phyloP scores from a whole-genome alignment of 2,113 vertebrate genomes.

The Eurystomus gularis region DNA sequence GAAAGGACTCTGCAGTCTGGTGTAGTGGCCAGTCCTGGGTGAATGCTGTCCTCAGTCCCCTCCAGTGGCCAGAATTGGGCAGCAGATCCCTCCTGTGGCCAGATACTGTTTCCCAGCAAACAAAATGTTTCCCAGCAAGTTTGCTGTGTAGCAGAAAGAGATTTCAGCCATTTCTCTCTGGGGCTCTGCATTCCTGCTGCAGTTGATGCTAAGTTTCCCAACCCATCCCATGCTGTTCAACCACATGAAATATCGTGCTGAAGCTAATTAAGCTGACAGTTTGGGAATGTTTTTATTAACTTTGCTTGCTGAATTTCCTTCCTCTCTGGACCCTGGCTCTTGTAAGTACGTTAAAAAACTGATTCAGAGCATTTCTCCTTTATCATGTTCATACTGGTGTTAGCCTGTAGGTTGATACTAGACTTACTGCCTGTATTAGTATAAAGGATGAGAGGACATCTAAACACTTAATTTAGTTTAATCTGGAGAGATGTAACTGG shows the following conservation, averaged over 20 bases:
- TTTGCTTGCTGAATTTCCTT: constrained; percentile 26
- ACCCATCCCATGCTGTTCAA: constrained; percentile 50
- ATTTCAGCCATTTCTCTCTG: background rate
- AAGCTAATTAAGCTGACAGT: constrained; percentile 52
- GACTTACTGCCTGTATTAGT: background rate
- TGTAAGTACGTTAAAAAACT: background rate
- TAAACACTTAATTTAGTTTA: background rate
- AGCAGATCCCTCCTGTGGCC: background rate
- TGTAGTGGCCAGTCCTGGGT: background rate
- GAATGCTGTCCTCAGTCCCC: background rate
- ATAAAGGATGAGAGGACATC: background rate
- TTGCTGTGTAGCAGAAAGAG: background rate
- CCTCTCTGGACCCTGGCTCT: background rate
- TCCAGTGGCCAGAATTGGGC: background rate
- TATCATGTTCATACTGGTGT: background rate
- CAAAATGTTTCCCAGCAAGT: background rate
- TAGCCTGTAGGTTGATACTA: background rate
- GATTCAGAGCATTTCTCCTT: background rate
- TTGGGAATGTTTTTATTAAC: constrained; percentile 49
- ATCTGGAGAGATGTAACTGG: background rate
- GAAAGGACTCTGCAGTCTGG: background rate
- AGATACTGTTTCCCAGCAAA: constrained; percentile 25
- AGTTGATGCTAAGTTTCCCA: constrained; percentile 5
- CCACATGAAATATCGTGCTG: constrained; percentile 43
- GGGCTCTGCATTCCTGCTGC: background rate